Evolutionary conservation across 1,140 invertebrate genomes (phyloP).

Genomic region (Bathynomus jamesi): DNA sequence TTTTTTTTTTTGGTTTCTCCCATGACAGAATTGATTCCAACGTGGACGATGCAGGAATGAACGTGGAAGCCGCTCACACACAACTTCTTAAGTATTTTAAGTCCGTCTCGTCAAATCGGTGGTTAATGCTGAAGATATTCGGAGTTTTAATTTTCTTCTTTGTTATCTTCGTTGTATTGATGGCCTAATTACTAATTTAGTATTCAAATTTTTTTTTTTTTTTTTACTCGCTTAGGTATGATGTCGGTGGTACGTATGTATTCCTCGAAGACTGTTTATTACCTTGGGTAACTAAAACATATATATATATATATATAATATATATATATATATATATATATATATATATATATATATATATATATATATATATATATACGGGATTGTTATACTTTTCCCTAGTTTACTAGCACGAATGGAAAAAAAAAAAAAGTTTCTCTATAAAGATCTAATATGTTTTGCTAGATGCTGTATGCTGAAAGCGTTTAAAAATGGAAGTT

Average conservation of each 20-base stretch:
- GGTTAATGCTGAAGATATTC: conserved; percentile 99
- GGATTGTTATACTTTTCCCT: too few relatives aligned
- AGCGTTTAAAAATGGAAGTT: too few relatives aligned
- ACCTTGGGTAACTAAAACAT: too few relatives aligned
- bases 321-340: background rate
- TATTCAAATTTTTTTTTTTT: background rate
- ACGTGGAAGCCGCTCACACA: conserved; percentile 93
- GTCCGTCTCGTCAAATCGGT: conserved; percentile 92
- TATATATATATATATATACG: background rate
- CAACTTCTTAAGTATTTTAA: conserved; percentile 98
- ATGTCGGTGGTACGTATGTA: background rate
- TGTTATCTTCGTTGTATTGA: conserved; percentile 95
- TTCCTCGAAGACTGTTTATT: too few relatives aligned
- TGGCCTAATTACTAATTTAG: conserved; percentile 53
- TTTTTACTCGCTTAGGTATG: background rate
- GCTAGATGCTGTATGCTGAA: too few relatives aligned
- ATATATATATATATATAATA: background rate
- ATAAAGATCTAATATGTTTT: too few relatives aligned
- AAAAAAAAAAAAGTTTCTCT: too few relatives aligned
- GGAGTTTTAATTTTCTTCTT: conserved; percentile 98
- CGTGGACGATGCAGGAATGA: conserved; percentile 88
- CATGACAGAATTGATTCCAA: conserved; percentile 85
- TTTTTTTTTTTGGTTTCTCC: too few relatives aligned
- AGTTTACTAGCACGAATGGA: too few relatives aligned
- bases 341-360: background rate